Evolutionary conservation across 1,140 invertebrate species (phyloP), one percentile per base, ranked within the genome.

Genomic region (Nixonia krombeini): DNA sequence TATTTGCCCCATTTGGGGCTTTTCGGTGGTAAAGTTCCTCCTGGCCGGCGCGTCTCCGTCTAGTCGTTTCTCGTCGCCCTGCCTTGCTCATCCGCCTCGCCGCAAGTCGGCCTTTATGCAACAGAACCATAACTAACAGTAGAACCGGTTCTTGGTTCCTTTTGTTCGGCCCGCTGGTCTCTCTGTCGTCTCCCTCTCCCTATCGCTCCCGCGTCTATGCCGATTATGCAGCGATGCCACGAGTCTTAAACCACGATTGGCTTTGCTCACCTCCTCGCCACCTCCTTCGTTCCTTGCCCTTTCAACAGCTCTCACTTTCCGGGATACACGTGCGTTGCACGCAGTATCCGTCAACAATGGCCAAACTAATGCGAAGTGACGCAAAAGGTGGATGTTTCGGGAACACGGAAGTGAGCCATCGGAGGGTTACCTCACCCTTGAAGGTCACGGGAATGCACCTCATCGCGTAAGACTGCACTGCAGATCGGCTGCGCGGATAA

Each of bases 71-170:
- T 37, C 50, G 42, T 16, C n/a, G n/a, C n/a, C n/a, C n/a, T n/a
- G n/a, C n/a, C n/a, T n/a, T n/a, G 31, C 28, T 38, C 29, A n/a
- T 50, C 44, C 49, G 41, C 31, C 50, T 51, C 38, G 52, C 57
- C 57, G 8, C 57, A 61, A 61, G 40, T 46, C 55, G 49, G 42
- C 46, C 55, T 70, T 72, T 68, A 72, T 68, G 64, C 65, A 72
- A 72, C 50, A 40, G 58, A 49, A 58, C 44, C 51, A 63, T 67
- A 71, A 72, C 57, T 67, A 67, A 64, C 59, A 33, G 33, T 59
- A 49, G 38, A 72, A 72, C 64, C 64, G 59, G 64, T 72, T 70
- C 28, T 47, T 10, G 5, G 35, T 55, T 55, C 12, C 16, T 63
- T 50, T 63, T 35, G 49, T 35, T 9, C 58, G 31, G 4, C 51